A percentile compares a stretch with the other conserved stretches of the same genome.
These are phyloP conservation scores for Malurus splendens DNA, from an alignment of 2,797 vertebrate species.

Conservation along the genomic window DNA sequence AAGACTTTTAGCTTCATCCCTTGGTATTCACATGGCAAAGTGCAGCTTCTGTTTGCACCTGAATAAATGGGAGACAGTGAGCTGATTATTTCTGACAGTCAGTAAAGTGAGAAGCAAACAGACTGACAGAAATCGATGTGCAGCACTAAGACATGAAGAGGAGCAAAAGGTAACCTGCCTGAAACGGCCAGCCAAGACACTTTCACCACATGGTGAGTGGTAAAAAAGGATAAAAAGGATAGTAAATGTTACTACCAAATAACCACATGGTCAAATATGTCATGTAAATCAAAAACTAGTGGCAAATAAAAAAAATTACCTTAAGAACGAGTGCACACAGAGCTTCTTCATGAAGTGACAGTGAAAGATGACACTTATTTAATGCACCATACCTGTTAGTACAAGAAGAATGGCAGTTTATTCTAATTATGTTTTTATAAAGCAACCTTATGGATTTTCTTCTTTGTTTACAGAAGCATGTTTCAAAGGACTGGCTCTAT, in stretches of 20 bases:
- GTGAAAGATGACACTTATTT: not conserved
- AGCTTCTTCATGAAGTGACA: not conserved
- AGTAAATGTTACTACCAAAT: not conserved
- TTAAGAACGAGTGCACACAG: not conserved
- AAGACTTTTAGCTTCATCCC: not conserved
- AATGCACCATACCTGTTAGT: not conserved
- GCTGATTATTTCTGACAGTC: slow-evolving; percentile 66
- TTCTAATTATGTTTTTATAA: not conserved
- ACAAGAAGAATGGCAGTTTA: not conserved
- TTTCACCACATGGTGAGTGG: not conserved
- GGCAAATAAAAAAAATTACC: not conserved
- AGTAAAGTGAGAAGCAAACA: slow-evolving; percentile 39
- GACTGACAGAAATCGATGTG: slow-evolving; percentile 48
- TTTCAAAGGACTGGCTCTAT: not conserved
- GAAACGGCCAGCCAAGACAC: not conserved
- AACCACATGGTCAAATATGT: not conserved
- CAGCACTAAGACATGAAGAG: not conserved
- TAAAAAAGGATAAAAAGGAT: not conserved
- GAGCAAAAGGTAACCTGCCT: slow-evolving; percentile 17
- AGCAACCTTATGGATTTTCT: not conserved
- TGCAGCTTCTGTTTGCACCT: slow-evolving; percentile 44
- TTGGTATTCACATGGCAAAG: slow-evolving; percentile 42
- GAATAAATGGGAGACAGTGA: slow-evolving; percentile 23
- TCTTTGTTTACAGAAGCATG: not conserved
- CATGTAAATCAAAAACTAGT: not conserved